phyloP scores from a whole-genome alignment of 2,113 vertebrate species.

The Apistogramma diplotaenia region DNA sequence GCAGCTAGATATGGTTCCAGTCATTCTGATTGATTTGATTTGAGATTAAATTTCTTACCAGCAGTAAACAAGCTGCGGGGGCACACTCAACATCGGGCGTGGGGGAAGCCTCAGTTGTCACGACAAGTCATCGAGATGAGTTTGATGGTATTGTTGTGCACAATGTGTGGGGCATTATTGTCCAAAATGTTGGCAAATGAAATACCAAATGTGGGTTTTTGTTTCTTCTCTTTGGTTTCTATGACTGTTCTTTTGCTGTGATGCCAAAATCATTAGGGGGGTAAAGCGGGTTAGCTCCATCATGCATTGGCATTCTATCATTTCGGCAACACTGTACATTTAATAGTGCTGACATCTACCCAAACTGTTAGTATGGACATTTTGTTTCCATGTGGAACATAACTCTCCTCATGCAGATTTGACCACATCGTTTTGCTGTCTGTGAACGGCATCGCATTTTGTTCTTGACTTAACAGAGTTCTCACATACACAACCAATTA shows the following conservation, averaged over 20 bases:
- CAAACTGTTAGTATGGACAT: conserved; percentile 1
- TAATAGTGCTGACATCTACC: conserved; percentile 24
- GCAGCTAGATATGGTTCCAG: conserved; percentile 22
- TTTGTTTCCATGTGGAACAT: conserved; percentile 27
- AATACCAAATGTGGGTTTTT: conserved; percentile 11
- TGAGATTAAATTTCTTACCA: conserved; percentile 46
- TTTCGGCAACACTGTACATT: conserved; percentile 5
- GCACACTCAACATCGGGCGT: conserved; percentile 20
- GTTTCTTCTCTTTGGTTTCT: conserved; percentile 20
- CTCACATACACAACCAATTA: conserved; percentile 46
- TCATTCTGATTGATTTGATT: conserved; percentile 47
- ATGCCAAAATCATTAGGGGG: background rate
- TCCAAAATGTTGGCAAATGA: conserved; percentile 26
- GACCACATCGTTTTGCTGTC: conserved; percentile 38
- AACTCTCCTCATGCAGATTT: conserved; percentile 27
- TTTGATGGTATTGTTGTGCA: conserved; percentile 60
- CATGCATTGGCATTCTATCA: conserved; percentile 11
- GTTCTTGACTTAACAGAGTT: conserved; percentile 4
- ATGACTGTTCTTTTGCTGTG: conserved; percentile 9
- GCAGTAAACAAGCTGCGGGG: conserved; percentile 54
- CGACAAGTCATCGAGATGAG: conserved; percentile 37
- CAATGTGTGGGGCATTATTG: conserved; percentile 19
- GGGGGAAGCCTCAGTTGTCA: conserved; percentile 37
- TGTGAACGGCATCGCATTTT: conserved; percentile 27
- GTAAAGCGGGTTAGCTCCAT: background rate